Percentiles rank a stretch among this genome's conserved stretches.
These are phyloP conservation scores for Euleptes europaea DNA, from an alignment of 2,113 vertebrate species.

Conservation along the genomic window DNA sequence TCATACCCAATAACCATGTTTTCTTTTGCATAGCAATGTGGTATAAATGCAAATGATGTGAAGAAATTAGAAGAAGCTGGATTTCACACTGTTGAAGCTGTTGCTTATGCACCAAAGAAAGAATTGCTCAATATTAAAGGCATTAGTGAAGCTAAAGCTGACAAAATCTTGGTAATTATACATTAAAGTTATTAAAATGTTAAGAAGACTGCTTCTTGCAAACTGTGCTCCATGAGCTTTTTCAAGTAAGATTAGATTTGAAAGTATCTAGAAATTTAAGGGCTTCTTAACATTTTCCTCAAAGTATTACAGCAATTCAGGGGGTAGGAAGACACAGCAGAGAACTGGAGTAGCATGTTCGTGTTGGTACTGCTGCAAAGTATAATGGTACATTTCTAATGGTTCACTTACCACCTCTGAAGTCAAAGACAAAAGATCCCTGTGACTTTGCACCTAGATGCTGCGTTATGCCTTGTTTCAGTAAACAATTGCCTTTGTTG, in stretches of 20 bases:
- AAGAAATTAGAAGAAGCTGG: slow-evolving; percentile 97
- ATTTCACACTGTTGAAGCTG: slow-evolving; percentile 95
- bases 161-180: slow-evolving; percentile 90
- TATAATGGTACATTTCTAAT: background rate
- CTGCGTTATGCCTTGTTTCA: background rate
- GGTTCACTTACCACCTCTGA: background rate
- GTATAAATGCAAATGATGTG: slow-evolving; percentile 91
- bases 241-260: background rate
- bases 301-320: background rate
- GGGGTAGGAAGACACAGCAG: background rate
- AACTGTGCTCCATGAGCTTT: background rate
- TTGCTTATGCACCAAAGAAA: slow-evolving; percentile 96
- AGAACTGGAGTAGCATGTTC: background rate
- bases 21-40: slow-evolving; percentile 84
- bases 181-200: accelerated
- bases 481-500: background rate
- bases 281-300: too few relatives aligned
- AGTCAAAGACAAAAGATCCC: background rate
- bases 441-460: background rate
- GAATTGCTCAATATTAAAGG: slow-evolving; percentile 96
- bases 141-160: slow-evolving; percentile 97
- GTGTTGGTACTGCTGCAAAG: background rate
- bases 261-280: too few relatives aligned
- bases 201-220: background rate
- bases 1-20: background rate